A percentile compares a stretch with the other conserved stretches of the same genome.
Conservation (phyloP, 2,113 vertebrate species). For the Atlantisia rogersi region DNA sequence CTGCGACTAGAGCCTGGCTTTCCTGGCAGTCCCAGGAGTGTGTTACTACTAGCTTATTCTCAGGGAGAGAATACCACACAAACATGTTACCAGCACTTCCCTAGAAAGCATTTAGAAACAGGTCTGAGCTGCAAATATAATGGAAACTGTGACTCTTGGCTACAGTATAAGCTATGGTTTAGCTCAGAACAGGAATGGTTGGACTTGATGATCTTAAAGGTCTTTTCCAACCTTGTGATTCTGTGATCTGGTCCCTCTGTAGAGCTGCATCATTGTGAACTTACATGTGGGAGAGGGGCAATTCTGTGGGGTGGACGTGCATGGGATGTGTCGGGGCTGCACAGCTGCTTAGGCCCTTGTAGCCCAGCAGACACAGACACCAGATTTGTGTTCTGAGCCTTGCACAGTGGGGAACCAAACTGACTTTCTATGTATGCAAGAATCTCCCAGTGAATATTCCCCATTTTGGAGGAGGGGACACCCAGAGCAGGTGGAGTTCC, state of each 20-base stretch:
- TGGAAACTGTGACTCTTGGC: background rate
- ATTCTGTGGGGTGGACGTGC: accelerated
- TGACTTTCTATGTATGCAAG: background rate
- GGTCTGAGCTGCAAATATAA: background rate
- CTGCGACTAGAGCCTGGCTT: background rate
- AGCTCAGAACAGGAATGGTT: no score
- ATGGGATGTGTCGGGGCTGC: background rate
- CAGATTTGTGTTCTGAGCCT: background rate
- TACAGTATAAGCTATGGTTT: background rate
- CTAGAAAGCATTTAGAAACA: background rate
- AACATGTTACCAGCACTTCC: background rate
- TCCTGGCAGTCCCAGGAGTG: background rate
- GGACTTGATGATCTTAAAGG: no score
- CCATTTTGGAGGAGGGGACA: accelerated
- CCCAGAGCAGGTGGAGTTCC: background rate
- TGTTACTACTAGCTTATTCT: background rate
- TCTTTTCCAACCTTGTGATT: no score
- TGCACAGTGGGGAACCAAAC: accelerated
- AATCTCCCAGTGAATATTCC: background rate
- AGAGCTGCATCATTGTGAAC: background rate
- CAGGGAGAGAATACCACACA: background rate
- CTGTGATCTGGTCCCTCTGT: accelerated
- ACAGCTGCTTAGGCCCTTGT: accelerated
- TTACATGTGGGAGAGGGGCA: accelerated
- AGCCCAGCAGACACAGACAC: background rate